Evolutionary conservation across 2,888 invertebrate species (phyloP).

Genomic region (Hemistola chrysoprasaria): DNA sequence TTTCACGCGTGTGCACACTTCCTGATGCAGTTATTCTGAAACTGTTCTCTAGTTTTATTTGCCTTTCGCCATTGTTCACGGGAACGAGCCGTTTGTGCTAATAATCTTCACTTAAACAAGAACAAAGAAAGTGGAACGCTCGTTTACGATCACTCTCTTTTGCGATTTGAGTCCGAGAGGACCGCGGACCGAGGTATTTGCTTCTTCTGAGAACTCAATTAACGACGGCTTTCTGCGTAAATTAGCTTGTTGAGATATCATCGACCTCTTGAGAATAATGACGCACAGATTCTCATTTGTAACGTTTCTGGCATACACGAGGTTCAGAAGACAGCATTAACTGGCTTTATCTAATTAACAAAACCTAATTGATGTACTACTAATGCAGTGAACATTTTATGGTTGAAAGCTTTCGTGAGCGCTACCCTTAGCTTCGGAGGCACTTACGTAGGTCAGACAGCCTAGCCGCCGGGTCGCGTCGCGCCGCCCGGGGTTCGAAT

Average conservation of each 20-base stretch:
- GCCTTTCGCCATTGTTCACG: conserved; percentile 1
- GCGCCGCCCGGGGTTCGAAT: background rate
- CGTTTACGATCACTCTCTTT: conserved; percentile 16
- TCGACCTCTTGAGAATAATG: conserved; percentile 9
- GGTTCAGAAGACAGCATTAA: no score
- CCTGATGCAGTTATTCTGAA: conserved; percentile 4
- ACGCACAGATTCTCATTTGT: conserved; percentile 2
- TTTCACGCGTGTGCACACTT: background rate
- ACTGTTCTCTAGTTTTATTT: conserved; percentile 1
- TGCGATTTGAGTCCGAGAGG: conserved; percentile 4
- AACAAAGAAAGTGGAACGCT: conserved; percentile 21
- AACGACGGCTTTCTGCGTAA: conserved; percentile 11
- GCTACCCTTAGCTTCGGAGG: conserved; percentile 4
- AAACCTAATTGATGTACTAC: background rate
- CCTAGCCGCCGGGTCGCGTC: no score
- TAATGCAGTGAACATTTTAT: conserved; percentile 3
- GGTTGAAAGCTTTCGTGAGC: conserved; percentile 14
- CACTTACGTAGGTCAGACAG: conserved; percentile 17
- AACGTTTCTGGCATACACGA: no score
- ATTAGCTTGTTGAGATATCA: conserved; percentile 12
- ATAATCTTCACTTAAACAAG: conserved; percentile 14
- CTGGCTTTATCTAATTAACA: no score
- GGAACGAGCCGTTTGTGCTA: conserved; percentile 14
- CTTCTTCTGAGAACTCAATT: conserved; percentile 24
- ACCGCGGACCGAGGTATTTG: background rate